Evolutionary conservation across 2,888 invertebrate genomes (phyloP).

Genomic region (Brachypterus glaber): DNA sequence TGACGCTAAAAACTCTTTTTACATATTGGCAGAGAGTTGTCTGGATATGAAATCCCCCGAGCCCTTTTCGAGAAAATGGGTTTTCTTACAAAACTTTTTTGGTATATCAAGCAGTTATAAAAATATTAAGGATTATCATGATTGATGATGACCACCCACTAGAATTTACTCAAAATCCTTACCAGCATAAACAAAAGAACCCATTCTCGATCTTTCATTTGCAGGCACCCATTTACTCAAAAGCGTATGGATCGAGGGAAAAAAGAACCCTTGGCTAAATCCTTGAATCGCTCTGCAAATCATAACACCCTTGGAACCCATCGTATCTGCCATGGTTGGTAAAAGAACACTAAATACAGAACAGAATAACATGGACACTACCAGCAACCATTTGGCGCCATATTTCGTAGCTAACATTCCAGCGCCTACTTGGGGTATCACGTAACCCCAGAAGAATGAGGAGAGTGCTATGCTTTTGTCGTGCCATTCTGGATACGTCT

Average conservation of each 20-base stretch:
- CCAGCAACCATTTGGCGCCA: conserved; percentile 64
- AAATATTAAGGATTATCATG: conserved; percentile 6
- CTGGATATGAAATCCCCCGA: too few relatives aligned
- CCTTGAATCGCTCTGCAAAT: conserved; percentile 63
- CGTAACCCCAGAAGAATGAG: conserved; percentile 75
- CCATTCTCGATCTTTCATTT: conserved; percentile 58
- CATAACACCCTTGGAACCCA: conserved; percentile 55
- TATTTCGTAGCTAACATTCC: conserved; percentile 62
- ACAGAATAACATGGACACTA: conserved; percentile 48
- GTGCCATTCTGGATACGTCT: conserved; percentile 47
- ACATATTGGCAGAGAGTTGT: too few relatives aligned
- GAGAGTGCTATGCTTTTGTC: conserved; percentile 52
- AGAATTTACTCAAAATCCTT: conserved; percentile 7
- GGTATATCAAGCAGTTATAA: neutral
- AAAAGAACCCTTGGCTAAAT: conserved; percentile 62
- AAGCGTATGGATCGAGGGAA: conserved; percentile 61
- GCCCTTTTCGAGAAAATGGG: too few relatives aligned
- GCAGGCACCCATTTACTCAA: conserved; percentile 70
- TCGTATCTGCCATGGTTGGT: conserved; percentile 58
- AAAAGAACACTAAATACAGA: conserved; percentile 57
- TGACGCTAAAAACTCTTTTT: too few relatives aligned
- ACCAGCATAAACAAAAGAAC: conserved; percentile 57
- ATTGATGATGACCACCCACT: neutral
- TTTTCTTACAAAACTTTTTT: neutral
- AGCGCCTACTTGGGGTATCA: conserved; percentile 61